Percentiles rank a stretch among this genome's conserved stretches.
Conservation (phyloP, 2,888 invertebrate genomes). For the Agriopis leucophaearia region DNA sequence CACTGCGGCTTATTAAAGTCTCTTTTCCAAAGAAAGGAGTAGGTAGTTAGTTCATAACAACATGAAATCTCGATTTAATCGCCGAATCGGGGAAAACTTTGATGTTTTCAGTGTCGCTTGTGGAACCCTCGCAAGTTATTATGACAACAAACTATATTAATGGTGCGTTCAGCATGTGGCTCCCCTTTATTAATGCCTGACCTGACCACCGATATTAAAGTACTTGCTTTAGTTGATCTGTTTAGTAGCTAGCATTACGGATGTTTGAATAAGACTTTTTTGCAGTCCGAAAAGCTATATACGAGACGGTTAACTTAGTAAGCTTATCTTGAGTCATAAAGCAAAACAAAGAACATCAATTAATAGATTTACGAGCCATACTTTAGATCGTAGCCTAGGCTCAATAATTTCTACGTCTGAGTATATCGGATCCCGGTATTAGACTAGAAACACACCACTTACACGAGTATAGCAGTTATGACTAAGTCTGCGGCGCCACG, state of each 20-base stretch:
- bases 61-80: slow-evolving; percentile 58
- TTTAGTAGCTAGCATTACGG: background rate
- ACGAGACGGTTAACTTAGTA: background rate
- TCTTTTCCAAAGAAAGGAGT: slow-evolving; percentile 62
- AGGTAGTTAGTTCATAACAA: slow-evolving; percentile 63
- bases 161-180: slow-evolving; percentile 28
- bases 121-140: slow-evolving; percentile 29
- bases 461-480: slow-evolving; percentile 63
- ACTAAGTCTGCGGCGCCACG: slow-evolving; percentile 77
- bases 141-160: slow-evolving; percentile 36
- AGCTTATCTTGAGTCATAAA: slow-evolving; percentile 7
- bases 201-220: background rate
- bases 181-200: slow-evolving; percentile 29
- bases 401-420: slow-evolving; percentile 26
- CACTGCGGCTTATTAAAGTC: slow-evolving; percentile 61
- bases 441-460: slow-evolving; percentile 55
- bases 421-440: slow-evolving; percentile 40
- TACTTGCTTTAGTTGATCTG: slow-evolving; percentile 6
- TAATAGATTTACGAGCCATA: slow-evolving; percentile 17
- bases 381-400: slow-evolving; percentile 26
- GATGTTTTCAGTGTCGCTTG: slow-evolving; percentile 47
- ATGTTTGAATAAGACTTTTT: background rate
- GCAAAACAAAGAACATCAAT: slow-evolving; percentile 21
- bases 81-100: slow-evolving; percentile 50
- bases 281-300: background rate